Conservation (phyloP, 2,113 vertebrate species). For the Zapus hudsonius region DNA sequence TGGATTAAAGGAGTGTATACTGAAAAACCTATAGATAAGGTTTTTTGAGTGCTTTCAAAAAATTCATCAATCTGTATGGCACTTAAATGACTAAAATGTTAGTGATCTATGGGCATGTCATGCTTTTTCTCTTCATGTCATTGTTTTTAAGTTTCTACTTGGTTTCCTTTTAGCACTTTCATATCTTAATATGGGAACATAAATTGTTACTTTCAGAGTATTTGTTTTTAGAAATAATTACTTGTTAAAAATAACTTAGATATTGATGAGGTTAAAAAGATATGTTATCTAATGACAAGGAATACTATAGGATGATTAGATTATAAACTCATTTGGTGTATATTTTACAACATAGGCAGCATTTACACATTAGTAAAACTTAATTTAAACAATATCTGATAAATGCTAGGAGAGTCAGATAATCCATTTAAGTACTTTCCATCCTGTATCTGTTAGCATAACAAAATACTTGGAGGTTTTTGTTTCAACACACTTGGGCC, state of each 20-base stretch:
- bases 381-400: constrained; percentile 2
- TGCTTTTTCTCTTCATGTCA: constrained; percentile 41
- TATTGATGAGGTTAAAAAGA: constrained; percentile 6
- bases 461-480: too few relatives aligned
- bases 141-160: constrained; percentile 45
- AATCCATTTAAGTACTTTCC: too few relatives aligned
- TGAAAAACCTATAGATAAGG: constrained; percentile 41
- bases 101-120: constrained; percentile 25
- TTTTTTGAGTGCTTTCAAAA: constrained; percentile 64
- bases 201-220: constrained; percentile 19
- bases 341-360: constrained; percentile 9
- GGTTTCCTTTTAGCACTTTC: constrained; percentile 27
- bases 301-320: neutral
- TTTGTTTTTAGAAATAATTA: constrained; percentile 19
- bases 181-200: constrained; percentile 35
- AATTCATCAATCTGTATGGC: constrained; percentile 45
- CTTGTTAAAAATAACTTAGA: constrained; percentile 44
- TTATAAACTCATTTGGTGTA: neutral
- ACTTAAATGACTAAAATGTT: constrained; percentile 65
- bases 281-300: neutral
- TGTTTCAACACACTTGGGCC: too few relatives aligned
- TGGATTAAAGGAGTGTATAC: constrained; percentile 50
- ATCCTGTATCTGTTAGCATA: too few relatives aligned
- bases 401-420: neutral
- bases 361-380: constrained; percentile 30